Base-by-base conservation (phyloP, 2,113 vertebrate species). In the Dunckerocampus dactyliophorus region DNA sequence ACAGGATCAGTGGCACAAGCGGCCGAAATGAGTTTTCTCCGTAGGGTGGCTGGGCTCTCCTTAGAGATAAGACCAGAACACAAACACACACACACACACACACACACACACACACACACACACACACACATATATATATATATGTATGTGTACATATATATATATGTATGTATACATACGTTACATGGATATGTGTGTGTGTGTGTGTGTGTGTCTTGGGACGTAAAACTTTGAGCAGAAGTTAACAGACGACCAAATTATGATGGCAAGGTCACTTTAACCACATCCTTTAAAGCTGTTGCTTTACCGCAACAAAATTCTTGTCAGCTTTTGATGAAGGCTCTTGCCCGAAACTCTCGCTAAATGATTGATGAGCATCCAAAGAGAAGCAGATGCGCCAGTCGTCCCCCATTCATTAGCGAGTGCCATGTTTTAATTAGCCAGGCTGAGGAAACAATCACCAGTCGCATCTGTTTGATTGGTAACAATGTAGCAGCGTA, bases 401-500 rank as follows among this genome's bases (percentile, higher is more conserved):
- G n/a, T 21, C 19, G 24, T 37, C 54, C 13, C 54, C 12, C 17
- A 16, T 47, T 64, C 12, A 46, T 50, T 42, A 15, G 22, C 21
- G 15, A 17, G 21, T 14, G 13, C 20, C 37, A 47, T 20, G 67
- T 54, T 49, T 39, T 49, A 45, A 51, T 55, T 16, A 22, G 13
- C n/a, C 10, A 22, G 19, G 19, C 12, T 50, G 50, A 60, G 62
- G 70, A 74, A 72, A 66, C 63, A 68, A 73, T 59, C 67, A 80
- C 58, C 63, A 62, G 52, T 53, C 58, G 62, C 51, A 67, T 82
- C 48, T 74, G 71, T 84, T 60, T 68, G 65, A 75, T 79, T 75
- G 71, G 67, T 72, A 63, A 65, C 84, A 69, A 78, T 71, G 67
- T 79, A 74, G 68, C 69, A 69, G 66, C 71, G 74, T 69, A 79